Base-by-base conservation (phyloP, 2,113 vertebrate genomes). In the Pyxicephalus adspersus region DNA sequence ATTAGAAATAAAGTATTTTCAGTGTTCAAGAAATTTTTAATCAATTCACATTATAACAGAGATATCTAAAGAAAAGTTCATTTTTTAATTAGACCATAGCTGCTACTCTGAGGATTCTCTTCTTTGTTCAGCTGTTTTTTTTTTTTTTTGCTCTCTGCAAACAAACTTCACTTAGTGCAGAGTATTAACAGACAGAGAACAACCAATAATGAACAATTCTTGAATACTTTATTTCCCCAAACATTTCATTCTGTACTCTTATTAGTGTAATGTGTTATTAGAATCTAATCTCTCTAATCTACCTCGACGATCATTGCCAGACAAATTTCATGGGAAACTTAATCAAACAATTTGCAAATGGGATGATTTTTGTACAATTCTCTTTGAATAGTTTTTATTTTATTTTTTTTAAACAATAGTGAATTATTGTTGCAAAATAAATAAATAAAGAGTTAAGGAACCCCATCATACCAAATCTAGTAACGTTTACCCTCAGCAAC, bases 271-370 rank as follows among this genome's bases (percentile, higher is more conserved):
- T 4, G 61, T 28, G 45, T 54, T 65, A 77, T 77, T 64, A 63
- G 20, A 63, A 63, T 50, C 58, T 74, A 76, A 77, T 64, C 45
- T 13, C 38, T 31, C 38, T 77, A 65, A 77, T 77, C 61, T 64
- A 20, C 50, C 18, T 20, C 29, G 50, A 51, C 25, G n/a, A 61
- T 65, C 61, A 54, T 77, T 77, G 55, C 50, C 22, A 26, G 25
- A 15, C 38, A 52, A 17, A 45, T 65, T 77, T 65, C 75, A 20
- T 77, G 45, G 50, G 75, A 65, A 65, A 54, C 4, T 29, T 77
- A 77, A 77, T 77, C 61, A 77, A 50, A 45, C 61, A 64, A 64
- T 77, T 65, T 65, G 51, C 51, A 77, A 31, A 34, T 23, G 29
- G 4, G 1, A 2, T 9, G 8, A 4, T 9, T 5, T 74, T 74